Base-by-base conservation (phyloP, 2,888 invertebrate species). In the Napeogenes sylphis region DNA sequence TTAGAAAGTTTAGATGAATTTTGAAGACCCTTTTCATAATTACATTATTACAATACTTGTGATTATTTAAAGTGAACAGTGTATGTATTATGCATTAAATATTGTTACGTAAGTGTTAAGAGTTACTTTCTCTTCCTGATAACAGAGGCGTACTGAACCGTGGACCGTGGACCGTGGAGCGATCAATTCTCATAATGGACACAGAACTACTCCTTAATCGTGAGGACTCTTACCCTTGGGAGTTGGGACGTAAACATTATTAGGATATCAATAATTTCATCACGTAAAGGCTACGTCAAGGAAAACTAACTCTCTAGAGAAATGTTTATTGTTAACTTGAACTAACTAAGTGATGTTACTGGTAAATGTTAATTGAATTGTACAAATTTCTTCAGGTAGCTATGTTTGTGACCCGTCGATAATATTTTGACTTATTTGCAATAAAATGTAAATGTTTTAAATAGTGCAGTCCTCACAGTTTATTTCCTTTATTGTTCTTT, bases 271-370 rank as follows among this genome's bases (percentile, higher is more conserved):
- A 58, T 56, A 64, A 56, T 58, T 10, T 54, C 14, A 53, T 63
- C 63, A 63, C 61, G 63, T 63, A 32, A 55, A 63, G 63, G 63
- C 42, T 61, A 63, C 4, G 21, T 4, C 12, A 42, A 58, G 63
- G 63, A 63, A 63, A 57, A 10, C 51, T 10, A 51, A 51, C 51
- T 51, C 51, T 51, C 51, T 10, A 10, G 51, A 30, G 51, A 51
- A 51, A 51, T 51, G 51, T 51, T 51, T 51, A 51, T 51, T 6
- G 30, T 30, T 30, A 51, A 30, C 13, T 38, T 51, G 51, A 51
- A 51, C 30, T 51, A 12, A 51, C 3, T 6, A 51, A 30, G 30
- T 21, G 51, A 2, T 51, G 6, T 30, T 12, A 42, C 5, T 42
- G 42, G 8, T 42, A 1, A 42, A 42, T 10, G 10, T 42, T 42